These are phyloP conservation scores for Pammene aurita DNA, from an alignment of 2,888 invertebrate genomes.

Conservation along the genomic window DNA sequence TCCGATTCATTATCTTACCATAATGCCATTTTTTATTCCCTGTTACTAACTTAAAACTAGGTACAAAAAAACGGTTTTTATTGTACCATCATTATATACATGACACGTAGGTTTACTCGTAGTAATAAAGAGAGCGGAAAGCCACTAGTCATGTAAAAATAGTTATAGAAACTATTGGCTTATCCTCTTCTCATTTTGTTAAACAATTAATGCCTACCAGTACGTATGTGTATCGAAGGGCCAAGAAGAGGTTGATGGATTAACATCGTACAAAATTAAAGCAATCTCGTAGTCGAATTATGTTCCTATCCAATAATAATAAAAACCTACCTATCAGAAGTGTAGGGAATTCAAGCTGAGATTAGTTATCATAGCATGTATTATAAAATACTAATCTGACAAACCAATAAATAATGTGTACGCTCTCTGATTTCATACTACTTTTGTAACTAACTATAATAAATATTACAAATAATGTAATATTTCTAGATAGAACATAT, in stretches of 20 bases:
- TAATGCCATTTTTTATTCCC: not conserved
- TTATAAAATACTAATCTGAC: slow-evolving; percentile 9
- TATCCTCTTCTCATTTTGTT: not conserved
- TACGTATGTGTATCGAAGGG: not conserved
- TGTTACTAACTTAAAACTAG: not conserved
- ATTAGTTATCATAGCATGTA: not conserved
- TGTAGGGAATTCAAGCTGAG: not conserved
- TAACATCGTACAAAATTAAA: slow-evolving; percentile 22
- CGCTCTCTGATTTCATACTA: slow-evolving; percentile 27
- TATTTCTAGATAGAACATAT: slow-evolving; percentile 37
- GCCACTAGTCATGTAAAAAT: slow-evolving; percentile 24
- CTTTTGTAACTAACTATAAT: slow-evolving; percentile 31
- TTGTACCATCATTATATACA: slow-evolving; percentile 7
- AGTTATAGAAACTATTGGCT: not conserved
- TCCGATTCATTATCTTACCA: not conserved
- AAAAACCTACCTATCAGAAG: not conserved
- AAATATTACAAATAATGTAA: slow-evolving; percentile 36
- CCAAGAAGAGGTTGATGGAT: slow-evolving; percentile 5
- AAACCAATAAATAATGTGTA: slow-evolving; percentile 22
- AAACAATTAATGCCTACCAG: not conserved
- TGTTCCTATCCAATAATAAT: slow-evolving; percentile 23
- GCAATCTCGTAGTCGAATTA: slow-evolving; percentile 20
- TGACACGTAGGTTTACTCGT: not conserved
- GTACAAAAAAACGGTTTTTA: not conserved
- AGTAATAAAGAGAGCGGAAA: slow-evolving; percentile 1